Conservation (phyloP, 2,888 invertebrate genomes). For the Aphrophora alni region DNA sequence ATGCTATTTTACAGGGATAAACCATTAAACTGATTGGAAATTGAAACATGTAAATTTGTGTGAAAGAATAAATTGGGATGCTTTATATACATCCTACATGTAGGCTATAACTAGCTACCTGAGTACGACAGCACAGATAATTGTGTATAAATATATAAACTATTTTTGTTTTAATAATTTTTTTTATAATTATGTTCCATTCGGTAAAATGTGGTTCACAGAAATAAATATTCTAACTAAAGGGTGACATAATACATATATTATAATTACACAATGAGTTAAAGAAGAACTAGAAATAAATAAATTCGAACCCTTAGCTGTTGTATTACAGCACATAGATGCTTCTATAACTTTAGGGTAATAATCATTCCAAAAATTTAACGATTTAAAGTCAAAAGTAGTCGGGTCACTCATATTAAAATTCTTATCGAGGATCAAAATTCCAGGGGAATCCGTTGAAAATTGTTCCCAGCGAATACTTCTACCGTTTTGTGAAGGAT, state of each 20-base stretch:
- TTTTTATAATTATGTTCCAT: neutral
- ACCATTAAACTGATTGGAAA: no score
- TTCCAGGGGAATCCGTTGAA: slow-evolving; percentile 69
- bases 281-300: neutral
- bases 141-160: neutral
- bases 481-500: slow-evolving; percentile 68
- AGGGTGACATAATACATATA: neutral
- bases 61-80: no score
- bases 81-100: no score
- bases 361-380: slow-evolving; percentile 85
- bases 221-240: neutral
- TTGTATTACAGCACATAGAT: slow-evolving; percentile 74
- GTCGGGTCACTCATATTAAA: slow-evolving; percentile 76
- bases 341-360: slow-evolving; percentile 79
- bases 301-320: slow-evolving; percentile 42
- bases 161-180: neutral
- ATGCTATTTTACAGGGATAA: no score
- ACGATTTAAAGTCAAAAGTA: slow-evolving; percentile 75
- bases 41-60: no score
- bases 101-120: neutral
- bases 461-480: slow-evolving; percentile 79
- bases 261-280: neutral
- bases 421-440: slow-evolving; percentile 76
- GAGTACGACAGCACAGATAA: neutral
- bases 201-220: neutral